These are phyloP conservation scores for Drosophila prostipennis DNA, from an alignment of 2,888 invertebrate species.

Conservation along the genomic window DNA sequence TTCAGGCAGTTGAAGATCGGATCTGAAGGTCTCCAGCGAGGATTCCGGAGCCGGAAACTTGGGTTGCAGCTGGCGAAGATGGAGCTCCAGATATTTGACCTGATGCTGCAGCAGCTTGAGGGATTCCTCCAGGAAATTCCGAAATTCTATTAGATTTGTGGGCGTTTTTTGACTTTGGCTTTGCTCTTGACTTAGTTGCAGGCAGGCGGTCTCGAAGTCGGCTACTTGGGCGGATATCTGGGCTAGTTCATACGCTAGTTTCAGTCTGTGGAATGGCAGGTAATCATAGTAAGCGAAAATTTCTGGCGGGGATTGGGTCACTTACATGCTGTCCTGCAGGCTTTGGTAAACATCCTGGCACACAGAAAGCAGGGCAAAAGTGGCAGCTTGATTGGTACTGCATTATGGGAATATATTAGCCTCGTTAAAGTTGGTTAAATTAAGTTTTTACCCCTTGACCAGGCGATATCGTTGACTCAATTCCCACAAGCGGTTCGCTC, in stretches of 20 bases:
- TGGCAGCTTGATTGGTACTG: conserved; percentile 39
- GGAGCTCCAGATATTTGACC: conserved; percentile 48
- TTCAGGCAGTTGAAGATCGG: conserved; percentile 29
- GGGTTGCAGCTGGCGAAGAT: conserved; percentile 36
- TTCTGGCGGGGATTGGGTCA: neutral
- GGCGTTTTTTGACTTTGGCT: neutral
- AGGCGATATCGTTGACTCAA: conserved; percentile 48
- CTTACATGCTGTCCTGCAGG: conserved; percentile 52
- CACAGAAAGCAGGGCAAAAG: conserved; percentile 30
- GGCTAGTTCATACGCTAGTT: neutral
- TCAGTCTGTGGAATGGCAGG: conserved; percentile 28
- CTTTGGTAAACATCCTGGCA: conserved; percentile 33
- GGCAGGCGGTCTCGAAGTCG: conserved; percentile 23
- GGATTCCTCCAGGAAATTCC: conserved; percentile 36
- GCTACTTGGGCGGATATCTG: conserved; percentile 25
- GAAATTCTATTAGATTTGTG: conserved; percentile 14
- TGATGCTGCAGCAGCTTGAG: conserved; percentile 43
- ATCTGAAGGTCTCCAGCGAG: conserved; percentile 36
- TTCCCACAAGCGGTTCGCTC: conserved; percentile 52
- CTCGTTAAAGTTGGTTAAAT: neutral
- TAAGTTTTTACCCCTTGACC: conserved; percentile 44
- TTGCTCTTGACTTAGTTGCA: conserved; percentile 4
- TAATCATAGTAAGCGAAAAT: neutral
- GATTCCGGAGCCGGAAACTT: conserved; percentile 3
- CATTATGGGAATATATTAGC: neutral